Conservation (phyloP, 2,888 invertebrate species). For the Heliconius hortense region DNA sequence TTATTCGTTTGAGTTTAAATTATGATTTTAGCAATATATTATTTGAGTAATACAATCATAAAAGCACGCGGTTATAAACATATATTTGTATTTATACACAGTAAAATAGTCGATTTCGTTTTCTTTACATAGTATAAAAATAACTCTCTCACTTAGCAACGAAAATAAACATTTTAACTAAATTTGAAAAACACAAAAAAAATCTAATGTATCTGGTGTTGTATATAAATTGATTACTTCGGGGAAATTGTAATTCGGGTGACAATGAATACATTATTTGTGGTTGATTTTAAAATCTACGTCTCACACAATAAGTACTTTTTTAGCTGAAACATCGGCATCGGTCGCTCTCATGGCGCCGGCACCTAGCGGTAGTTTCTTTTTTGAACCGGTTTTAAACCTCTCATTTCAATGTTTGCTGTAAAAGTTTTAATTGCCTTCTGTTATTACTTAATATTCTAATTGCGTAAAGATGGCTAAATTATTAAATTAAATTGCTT, state of each 20-base stretch:
- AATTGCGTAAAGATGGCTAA: constrained; percentile 9
- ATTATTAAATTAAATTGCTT: not conserved
- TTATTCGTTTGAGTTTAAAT: not conserved
- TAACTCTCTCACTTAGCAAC: not conserved
- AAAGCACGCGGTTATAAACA: not conserved
- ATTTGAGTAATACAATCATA: not conserved
- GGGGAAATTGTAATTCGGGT: constrained; percentile 17
- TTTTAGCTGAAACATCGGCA: constrained; percentile 18
- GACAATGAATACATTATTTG: constrained; percentile 11
- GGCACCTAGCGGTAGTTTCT: constrained; percentile 42
- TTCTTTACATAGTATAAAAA: not conserved
- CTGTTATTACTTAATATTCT: constrained; percentile 26
- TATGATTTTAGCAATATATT: not conserved
- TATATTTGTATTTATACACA: not conserved
- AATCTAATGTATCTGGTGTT: constrained; percentile 14
- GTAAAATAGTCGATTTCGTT: not conserved
- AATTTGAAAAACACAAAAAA: not conserved
- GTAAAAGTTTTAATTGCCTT: constrained; percentile 22
- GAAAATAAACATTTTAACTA: not conserved
- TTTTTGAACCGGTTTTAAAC: constrained; percentile 39
- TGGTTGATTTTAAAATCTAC: constrained; percentile 13
- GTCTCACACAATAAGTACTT: constrained; percentile 10
- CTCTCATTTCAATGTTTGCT: constrained; percentile 28
- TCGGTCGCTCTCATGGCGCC: constrained; percentile 29
- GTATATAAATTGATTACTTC: constrained; percentile 17